phyloP scores from a whole-genome alignment of 2,888 invertebrate species.

The Phaonia tiefii region DNA sequence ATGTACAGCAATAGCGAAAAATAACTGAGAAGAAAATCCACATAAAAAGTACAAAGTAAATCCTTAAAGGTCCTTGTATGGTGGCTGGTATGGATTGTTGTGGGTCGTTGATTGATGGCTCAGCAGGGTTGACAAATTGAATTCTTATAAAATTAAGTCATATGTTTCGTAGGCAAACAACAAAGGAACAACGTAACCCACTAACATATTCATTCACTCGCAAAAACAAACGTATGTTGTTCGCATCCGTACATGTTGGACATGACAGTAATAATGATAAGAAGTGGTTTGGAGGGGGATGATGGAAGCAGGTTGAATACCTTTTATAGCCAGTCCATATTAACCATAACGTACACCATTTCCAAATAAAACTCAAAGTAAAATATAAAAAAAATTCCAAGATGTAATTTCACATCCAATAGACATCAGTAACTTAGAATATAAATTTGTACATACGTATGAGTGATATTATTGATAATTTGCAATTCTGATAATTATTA shows the following conservation, averaged over 20 bases:
- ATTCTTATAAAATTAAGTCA: constrained; percentile 67
- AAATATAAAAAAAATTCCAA: too few relatives aligned
- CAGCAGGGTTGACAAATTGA: constrained; percentile 64
- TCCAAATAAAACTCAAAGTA: too few relatives aligned
- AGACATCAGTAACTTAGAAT: too few relatives aligned
- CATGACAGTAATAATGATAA: constrained; percentile 22
- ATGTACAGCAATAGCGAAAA: not conserved
- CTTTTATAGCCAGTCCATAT: too few relatives aligned
- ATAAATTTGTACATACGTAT: too few relatives aligned
- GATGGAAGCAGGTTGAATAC: too few relatives aligned
- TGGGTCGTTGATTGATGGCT: constrained; percentile 58
- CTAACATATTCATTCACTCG: constrained; percentile 7
- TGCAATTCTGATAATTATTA: too few relatives aligned
- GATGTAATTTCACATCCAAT: too few relatives aligned
- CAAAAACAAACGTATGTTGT: constrained; percentile 4
- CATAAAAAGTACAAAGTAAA: not conserved
- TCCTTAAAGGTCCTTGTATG: not conserved
- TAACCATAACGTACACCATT: too few relatives aligned
- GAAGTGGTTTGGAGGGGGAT: not conserved
- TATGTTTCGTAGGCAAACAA: constrained; percentile 39
- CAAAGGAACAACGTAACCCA: not conserved
- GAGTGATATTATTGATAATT: too few relatives aligned
- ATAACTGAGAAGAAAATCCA: not conserved
- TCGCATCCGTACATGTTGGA: constrained; percentile 28
- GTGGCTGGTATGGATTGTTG: constrained; percentile 2